Evolutionary conservation across 2,888 invertebrate species (phyloP).

Genomic region (Pyrgus malvae): DNA sequence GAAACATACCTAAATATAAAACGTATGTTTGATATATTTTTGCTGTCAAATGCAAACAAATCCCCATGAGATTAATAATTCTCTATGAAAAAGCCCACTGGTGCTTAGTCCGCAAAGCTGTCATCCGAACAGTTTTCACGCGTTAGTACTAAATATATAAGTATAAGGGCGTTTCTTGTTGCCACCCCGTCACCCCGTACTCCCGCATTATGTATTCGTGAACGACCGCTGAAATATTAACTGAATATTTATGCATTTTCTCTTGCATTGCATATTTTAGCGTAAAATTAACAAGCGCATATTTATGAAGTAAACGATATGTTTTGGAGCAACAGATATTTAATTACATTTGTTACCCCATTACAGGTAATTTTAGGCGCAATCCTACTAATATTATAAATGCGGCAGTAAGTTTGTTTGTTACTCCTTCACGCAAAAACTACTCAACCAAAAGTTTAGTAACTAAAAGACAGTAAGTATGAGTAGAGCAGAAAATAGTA

Average conservation of each 20-base stretch:
- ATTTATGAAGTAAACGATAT: conserved; percentile 5
- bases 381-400: no score
- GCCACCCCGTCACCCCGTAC: conserved; percentile 22
- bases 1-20: no score
- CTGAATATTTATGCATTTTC: conserved; percentile 27
- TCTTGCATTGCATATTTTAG: conserved; percentile 23
- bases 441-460: no score
- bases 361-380: no score
- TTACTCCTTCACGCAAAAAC: no score
- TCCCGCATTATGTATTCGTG: conserved; percentile 21
- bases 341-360: not conserved
- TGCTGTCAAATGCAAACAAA: not conserved
- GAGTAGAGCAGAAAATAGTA: no score
- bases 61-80: conserved; percentile 3
- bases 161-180: conserved; percentile 27
- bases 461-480: no score
- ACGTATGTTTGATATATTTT: no score
- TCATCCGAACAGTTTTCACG: conserved; percentile 29
- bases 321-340: not conserved
- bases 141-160: conserved; percentile 33
- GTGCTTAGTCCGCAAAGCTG: conserved; percentile 19
- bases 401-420: no score
- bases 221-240: conserved; percentile 23
- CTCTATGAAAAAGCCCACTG: not conserved
- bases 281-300: conserved; percentile 18